A percentile compares a stretch with the other conserved stretches of the same genome.
Evolutionary conservation across 2,113 vertebrate species (phyloP).

Genomic region (Eolophus roseicapilla): DNA sequence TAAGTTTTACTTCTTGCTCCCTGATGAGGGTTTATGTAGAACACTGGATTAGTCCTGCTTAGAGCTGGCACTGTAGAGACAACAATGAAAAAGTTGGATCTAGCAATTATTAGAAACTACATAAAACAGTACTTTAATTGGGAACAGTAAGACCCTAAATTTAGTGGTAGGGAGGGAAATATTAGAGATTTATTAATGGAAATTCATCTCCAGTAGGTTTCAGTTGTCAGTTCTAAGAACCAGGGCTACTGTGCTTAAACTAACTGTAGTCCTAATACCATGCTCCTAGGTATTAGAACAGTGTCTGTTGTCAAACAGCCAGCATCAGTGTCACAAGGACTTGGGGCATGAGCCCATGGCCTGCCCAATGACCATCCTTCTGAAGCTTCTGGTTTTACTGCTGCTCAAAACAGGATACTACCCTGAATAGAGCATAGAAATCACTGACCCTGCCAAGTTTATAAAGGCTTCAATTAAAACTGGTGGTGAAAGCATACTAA

Average conservation of each 20-base stretch:
- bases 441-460: not conserved
- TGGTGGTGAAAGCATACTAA: not conserved
- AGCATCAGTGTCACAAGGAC: not conserved
- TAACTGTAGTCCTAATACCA: not conserved
- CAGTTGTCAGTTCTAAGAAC: not conserved
- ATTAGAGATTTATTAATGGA: not conserved
- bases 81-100: not conserved
- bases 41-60: not conserved
- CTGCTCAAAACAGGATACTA: not conserved
- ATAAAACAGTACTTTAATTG: not conserved
- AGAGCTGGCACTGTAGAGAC: not conserved
- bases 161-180: not conserved
- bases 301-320: not conserved
- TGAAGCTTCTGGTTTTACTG: not conserved
- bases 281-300: not conserved
- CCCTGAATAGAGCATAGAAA: not conserved
- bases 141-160: not conserved
- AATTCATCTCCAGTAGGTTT: not conserved
- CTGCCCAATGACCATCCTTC: not conserved
- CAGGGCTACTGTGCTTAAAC: not conserved
- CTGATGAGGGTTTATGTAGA: not conserved
- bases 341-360: accelerated
- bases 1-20: constrained; percentile 46
- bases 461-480: not conserved
- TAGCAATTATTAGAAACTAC: not conserved